These are phyloP conservation scores for Mythimna pallens DNA, from an alignment of 2,888 invertebrate genomes.

Conservation along the genomic window DNA sequence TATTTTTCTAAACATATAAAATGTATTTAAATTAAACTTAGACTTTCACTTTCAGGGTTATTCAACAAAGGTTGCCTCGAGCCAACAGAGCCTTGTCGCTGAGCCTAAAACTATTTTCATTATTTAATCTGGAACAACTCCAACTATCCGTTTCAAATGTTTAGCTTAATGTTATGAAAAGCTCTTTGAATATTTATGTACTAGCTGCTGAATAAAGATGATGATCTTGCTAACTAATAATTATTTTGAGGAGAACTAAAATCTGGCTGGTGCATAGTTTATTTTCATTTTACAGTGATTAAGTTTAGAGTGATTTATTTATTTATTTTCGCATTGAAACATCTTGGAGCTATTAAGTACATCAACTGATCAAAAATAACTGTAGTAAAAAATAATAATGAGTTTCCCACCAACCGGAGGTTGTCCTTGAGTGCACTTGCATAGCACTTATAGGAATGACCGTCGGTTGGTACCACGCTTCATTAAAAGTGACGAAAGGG, in stretches of 20 bases:
- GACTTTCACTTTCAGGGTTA: conserved; percentile 7
- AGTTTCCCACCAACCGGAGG: too few species aligned
- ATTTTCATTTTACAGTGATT: not conserved
- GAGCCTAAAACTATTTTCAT: conserved; percentile 44
- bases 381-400: too few species aligned
- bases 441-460: too few species aligned
- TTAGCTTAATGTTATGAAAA: conserved; percentile 43
- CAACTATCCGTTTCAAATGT: conserved; percentile 51
- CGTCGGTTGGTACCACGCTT: too few species aligned
- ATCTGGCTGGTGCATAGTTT: not conserved
- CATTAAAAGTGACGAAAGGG: too few species aligned
- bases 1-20: too few species aligned
- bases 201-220: conserved; percentile 16
- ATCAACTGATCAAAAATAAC: too few species aligned
- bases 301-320: too few species aligned
- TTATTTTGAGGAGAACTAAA: conserved; percentile 11
- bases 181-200: conserved; percentile 34
- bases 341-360: too few species aligned
- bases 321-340: not conserved
- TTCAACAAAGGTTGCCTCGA: conserved; percentile 17
- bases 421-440: too few species aligned
- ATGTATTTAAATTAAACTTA: not conserved
- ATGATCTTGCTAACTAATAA: not conserved
- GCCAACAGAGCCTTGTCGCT: conserved; percentile 13
- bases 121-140: conserved; percentile 43